Evolutionary conservation across 2,113 vertebrate species (phyloP).

Genomic region (Argyrosomus japonicus): DNA sequence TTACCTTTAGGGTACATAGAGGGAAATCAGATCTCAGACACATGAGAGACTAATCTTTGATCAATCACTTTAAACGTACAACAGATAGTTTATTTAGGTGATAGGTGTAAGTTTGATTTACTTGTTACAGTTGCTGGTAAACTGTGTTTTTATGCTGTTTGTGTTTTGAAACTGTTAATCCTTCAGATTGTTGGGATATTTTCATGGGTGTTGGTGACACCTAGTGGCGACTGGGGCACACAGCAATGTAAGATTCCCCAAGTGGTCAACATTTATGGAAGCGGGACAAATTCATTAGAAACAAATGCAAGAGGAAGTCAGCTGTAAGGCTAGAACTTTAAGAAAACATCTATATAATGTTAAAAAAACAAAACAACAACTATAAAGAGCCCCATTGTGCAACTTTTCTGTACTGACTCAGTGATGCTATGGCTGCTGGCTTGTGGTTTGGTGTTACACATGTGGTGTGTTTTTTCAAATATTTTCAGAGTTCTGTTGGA

Average conservation of each 20-base stretch:
- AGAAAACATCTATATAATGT: not conserved
- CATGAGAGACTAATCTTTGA: not conserved
- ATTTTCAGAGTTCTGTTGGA: not conserved
- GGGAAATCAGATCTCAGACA: constrained; percentile 17
- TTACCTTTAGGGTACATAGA: constrained; percentile 12
- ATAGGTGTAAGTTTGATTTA: constrained; percentile 24
- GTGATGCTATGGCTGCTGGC: not conserved
- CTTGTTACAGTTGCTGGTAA: constrained; percentile 92
- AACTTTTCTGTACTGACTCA: not conserved
- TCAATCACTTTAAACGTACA: constrained; percentile 32
- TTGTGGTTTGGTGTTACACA: not conserved
- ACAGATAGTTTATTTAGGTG: constrained; percentile 65
- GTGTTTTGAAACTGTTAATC: constrained; percentile 30
- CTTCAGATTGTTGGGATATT: constrained; percentile 2
- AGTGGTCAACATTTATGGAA: no score
- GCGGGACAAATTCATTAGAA: not conserved
- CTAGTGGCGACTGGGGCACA: constrained; percentile 31
- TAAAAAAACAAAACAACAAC: not conserved
- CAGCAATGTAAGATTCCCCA: not conserved
- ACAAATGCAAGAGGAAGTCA: not conserved
- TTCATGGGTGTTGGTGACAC: constrained; percentile 7
- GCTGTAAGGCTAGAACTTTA: not conserved
- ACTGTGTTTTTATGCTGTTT: constrained; percentile 89
- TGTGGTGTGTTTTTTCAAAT: not conserved
- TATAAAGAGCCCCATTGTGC: not conserved